phyloP scores from a whole-genome alignment of 2,888 invertebrate genomes.

The Leuctra nigra region DNA sequence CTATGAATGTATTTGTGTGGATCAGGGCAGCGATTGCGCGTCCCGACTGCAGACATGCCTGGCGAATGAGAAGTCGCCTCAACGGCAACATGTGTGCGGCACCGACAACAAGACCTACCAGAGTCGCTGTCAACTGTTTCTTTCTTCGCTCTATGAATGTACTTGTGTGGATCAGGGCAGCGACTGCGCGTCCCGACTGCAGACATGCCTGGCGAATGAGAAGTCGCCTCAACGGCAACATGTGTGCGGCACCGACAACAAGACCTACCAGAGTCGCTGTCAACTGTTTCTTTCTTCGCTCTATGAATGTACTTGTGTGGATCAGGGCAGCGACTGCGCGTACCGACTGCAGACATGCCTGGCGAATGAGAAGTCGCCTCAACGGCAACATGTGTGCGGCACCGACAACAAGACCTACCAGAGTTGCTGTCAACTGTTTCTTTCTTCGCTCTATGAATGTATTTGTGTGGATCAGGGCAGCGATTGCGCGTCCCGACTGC shows the following conservation, averaged over 20 bases:
- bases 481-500: no score
- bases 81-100: slow-evolving; percentile 61
- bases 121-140: slow-evolving; percentile 71
- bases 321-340: slow-evolving; percentile 3
- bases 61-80: slow-evolving; percentile 8
- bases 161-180: no score
- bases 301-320: no score
- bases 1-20: no score
- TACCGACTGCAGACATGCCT: slow-evolving; percentile 5
- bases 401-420: slow-evolving; percentile 77
- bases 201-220: slow-evolving; percentile 13
- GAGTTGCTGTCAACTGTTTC: slow-evolving; percentile 71
- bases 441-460: no score
- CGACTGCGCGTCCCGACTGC: slow-evolving; percentile 14
- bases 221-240: slow-evolving; percentile 40
- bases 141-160: no score
- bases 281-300: no score
- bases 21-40: slow-evolving; percentile 2
- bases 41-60: slow-evolving; percentile 5
- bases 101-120: slow-evolving; percentile 77
- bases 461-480: no score
- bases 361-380: slow-evolving; percentile 8
- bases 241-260: slow-evolving; percentile 74
- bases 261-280: slow-evolving; percentile 76
- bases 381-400: slow-evolving; percentile 61